Percentiles rank a stretch among this genome's conserved stretches.
Conservation (phyloP, 2,113 vertebrate genomes). For the Cettia cetti region DNA sequence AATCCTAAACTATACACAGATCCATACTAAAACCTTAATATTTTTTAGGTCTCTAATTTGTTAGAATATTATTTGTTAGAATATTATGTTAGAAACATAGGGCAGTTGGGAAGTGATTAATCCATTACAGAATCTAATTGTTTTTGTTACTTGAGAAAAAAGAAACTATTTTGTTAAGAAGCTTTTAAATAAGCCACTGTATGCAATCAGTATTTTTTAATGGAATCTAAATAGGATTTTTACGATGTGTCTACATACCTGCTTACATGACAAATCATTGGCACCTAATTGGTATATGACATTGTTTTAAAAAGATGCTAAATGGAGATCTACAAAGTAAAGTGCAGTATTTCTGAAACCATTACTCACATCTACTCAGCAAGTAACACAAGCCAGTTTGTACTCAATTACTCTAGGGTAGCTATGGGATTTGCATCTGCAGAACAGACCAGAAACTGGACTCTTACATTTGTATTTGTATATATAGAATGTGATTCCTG, state of each 20-base stretch:
- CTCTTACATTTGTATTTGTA: background rate
- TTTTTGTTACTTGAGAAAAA: background rate
- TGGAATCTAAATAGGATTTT: background rate
- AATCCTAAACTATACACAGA: background rate
- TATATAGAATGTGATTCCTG: background rate
- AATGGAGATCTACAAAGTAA: background rate
- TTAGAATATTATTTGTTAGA: background rate
- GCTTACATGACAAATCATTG: background rate
- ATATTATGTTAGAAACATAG: background rate
- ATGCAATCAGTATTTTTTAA: background rate
- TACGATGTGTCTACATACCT: background rate
- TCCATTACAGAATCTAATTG: background rate
- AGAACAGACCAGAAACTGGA: background rate
- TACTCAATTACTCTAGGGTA: background rate
- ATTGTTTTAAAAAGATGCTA: background rate
- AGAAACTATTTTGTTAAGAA: background rate
- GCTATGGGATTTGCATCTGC: background rate
- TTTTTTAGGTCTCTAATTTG: background rate
- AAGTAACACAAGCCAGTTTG: background rate
- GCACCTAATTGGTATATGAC: background rate
- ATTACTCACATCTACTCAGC: background rate
- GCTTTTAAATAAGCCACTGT: background rate
- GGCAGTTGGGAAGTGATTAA: conserved; percentile 1
- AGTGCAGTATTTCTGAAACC: background rate
- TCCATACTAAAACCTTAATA: background rate